A percentile compares a stretch with the other conserved stretches of the same genome.
Evolutionary conservation across 2,888 invertebrate genomes (phyloP).

Genomic region (Teinopalpus imperialis): DNA sequence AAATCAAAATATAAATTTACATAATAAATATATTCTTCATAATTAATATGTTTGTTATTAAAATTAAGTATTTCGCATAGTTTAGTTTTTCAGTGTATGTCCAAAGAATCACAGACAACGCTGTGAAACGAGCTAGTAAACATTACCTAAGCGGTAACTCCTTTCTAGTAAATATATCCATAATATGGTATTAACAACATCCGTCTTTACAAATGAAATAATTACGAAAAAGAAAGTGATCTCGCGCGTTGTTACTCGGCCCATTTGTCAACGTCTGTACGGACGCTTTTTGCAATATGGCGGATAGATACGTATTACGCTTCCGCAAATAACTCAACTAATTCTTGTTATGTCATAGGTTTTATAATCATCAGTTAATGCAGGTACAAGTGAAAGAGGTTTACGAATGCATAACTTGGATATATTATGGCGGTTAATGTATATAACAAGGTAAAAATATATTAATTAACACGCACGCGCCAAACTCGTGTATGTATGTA

Average conservation of each 20-base stretch:
- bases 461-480: too few relatives aligned
- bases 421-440: background rate
- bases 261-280: slow-evolving; percentile 21
- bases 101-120: too few relatives aligned
- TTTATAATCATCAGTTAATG: background rate
- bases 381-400: background rate
- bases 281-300: slow-evolving; percentile 14
- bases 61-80: too few relatives aligned
- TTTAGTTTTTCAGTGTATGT: too few relatives aligned
- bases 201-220: slow-evolving; percentile 3
- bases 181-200: background rate
- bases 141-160: too few relatives aligned
- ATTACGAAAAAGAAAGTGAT: slow-evolving; percentile 5
- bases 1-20: too few relatives aligned
- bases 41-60: too few relatives aligned
- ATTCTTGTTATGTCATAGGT: slow-evolving; percentile 6
- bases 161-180: too few relatives aligned
- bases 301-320: background rate
- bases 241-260: slow-evolving; percentile 5
- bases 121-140: too few relatives aligned
- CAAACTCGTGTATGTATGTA: too few relatives aligned
- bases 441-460: too few relatives aligned
- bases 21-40: too few relatives aligned
- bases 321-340: slow-evolving; percentile 2
- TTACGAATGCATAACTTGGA: background rate